phyloP scores from a whole-genome alignment of 2,888 invertebrate genomes.

The Diachrysia chrysitis region DNA sequence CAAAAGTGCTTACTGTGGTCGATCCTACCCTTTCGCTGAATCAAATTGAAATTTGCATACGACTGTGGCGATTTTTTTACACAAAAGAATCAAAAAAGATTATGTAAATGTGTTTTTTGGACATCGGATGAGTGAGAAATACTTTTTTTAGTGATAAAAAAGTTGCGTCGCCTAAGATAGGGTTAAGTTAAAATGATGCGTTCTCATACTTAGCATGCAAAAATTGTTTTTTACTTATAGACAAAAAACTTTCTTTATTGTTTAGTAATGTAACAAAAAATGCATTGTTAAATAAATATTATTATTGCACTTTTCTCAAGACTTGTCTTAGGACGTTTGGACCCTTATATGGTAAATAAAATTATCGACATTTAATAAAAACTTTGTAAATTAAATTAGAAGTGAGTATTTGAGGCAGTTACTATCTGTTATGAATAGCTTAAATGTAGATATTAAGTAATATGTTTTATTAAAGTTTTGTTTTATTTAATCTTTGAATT shows the following conservation, averaged over 20 bases:
- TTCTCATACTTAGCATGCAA: slow-evolving; percentile 60
- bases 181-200: slow-evolving; percentile 56
- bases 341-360: too few relatives aligned
- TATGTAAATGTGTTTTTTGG: slow-evolving; percentile 87
- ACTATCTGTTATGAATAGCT: too few relatives aligned
- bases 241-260: slow-evolving; percentile 15
- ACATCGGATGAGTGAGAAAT: slow-evolving; percentile 72
- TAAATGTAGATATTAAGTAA: too few relatives aligned
- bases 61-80: slow-evolving; percentile 84
- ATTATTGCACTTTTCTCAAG: too few relatives aligned
- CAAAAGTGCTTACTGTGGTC: slow-evolving; percentile 66
- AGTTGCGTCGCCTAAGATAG: slow-evolving; percentile 54
- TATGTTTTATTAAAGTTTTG: too few relatives aligned
- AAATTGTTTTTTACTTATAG: slow-evolving; percentile 30
- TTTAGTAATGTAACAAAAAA: neutral
- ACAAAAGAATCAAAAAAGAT: slow-evolving; percentile 67
- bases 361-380: too few relatives aligned
- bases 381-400: too few relatives aligned
- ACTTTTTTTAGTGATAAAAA: slow-evolving; percentile 72
- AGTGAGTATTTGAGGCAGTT: too few relatives aligned
- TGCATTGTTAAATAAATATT: neutral
- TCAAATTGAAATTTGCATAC: slow-evolving; percentile 82
- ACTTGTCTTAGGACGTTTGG: too few relatives aligned
- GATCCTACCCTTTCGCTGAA: slow-evolving; percentile 73
- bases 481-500: too few relatives aligned